Conservation (phyloP, 2,113 vertebrate genomes). For the Naja naja region DNA sequence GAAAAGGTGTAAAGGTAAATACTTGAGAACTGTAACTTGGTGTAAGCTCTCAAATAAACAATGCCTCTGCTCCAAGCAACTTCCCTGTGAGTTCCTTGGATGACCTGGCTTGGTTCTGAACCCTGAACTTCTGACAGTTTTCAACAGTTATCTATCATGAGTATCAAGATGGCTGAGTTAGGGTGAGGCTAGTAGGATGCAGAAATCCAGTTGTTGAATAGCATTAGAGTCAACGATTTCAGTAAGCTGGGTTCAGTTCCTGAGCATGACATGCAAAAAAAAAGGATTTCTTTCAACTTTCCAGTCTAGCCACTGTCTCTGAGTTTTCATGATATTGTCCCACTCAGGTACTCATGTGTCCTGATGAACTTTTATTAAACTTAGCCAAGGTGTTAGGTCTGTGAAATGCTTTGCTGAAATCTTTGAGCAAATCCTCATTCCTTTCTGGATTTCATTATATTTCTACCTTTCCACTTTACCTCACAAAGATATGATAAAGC, state of each 20-base stretch:
- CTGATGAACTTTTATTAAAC: not conserved
- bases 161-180: not conserved
- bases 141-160: not conserved
- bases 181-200: not conserved
- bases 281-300: not conserved
- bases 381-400: not conserved
- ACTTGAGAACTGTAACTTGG: too few relatives aligned
- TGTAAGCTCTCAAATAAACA: too few relatives aligned
- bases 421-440: not conserved
- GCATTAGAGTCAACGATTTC: not conserved
- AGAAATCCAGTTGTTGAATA: not conserved
- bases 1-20: too few relatives aligned
- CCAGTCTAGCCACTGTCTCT: not conserved
- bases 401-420: not conserved
- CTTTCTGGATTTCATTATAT: not conserved
- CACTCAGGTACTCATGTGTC: not conserved
- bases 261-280: too few relatives aligned
- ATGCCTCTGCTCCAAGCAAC: too few relatives aligned
- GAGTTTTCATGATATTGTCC: not conserved
- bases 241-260: too few relatives aligned
- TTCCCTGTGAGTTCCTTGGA: too few relatives aligned
- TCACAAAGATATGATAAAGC: not conserved
- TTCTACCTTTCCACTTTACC: not conserved
- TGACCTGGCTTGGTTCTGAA: too few relatives aligned
- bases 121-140: too few relatives aligned